A percentile compares a stretch with the other conserved stretches of the same genome.
Evolutionary conservation across 2,113 vertebrate species (phyloP).

Genomic region (Mirza zaza): DNA sequence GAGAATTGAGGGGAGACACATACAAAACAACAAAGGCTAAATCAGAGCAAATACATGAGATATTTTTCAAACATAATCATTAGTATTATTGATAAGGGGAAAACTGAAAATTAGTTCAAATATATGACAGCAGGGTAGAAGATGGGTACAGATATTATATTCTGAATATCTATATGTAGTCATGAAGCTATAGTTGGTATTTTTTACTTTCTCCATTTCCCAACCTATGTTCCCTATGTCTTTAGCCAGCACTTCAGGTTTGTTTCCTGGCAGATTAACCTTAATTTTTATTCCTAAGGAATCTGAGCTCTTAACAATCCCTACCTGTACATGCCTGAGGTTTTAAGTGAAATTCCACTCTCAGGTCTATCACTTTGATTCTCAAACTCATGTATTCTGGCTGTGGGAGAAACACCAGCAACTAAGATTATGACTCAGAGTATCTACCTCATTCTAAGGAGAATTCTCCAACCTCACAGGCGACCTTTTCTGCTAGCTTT

Average conservation of each 20-base stretch:
- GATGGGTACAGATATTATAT: neutral
- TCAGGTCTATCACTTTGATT: neutral
- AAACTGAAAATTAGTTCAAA: neutral
- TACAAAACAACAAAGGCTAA: neutral
- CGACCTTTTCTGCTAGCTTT: neutral
- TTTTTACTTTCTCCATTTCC: too few relatives aligned
- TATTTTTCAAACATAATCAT: neutral
- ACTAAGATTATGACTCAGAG: neutral
- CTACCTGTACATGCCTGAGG: too few relatives aligned
- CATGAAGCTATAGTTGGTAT: neutral
- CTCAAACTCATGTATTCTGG: neutral
- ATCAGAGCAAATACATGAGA: neutral
- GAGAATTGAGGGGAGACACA: neutral
- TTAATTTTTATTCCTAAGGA: neutral
- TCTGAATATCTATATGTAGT: neutral
- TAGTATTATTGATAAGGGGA: neutral
- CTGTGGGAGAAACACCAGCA: neutral
- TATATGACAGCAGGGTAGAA: neutral
- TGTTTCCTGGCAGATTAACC: neutral
- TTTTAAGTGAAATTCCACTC: neutral
- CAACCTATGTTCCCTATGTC: neutral
- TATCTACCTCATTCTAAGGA: neutral
- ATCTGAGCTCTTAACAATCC: neutral
- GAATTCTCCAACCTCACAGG: neutral
- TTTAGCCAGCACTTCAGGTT: neutral